Evolutionary conservation across 2,888 invertebrate species (phyloP).

Genomic region (Alentia gelatinosa): DNA sequence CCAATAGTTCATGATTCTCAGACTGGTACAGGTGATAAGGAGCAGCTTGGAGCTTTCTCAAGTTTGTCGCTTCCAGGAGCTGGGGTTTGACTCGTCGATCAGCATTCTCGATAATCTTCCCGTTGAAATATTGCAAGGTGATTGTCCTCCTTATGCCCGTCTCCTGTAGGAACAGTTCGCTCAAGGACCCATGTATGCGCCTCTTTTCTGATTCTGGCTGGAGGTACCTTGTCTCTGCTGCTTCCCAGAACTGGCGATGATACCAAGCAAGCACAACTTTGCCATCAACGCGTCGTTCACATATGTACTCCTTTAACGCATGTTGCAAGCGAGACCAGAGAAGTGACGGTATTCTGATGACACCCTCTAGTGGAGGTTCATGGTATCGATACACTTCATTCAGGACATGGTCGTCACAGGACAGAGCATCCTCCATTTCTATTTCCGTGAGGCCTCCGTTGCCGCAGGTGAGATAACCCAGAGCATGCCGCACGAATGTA

Average conservation of each 20-base stretch:
- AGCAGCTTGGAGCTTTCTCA: conserved; percentile 62
- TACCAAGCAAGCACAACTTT: conserved; percentile 73
- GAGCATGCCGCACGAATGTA: conserved; percentile 61
- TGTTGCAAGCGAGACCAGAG: conserved; percentile 70
- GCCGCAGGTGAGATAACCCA: conserved; percentile 67
- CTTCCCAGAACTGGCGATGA: conserved; percentile 70
- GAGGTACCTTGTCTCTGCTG: conserved; percentile 67
- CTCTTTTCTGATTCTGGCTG: background rate
- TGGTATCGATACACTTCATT: conserved; percentile 68
- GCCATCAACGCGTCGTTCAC: conserved; percentile 69
- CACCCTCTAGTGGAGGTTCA: conserved; percentile 66
- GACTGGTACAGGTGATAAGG: conserved; percentile 63
- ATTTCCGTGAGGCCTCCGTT: conserved; percentile 64
- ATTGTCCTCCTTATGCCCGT: conserved; percentile 61
- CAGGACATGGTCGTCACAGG: conserved; percentile 67
- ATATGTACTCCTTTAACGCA: conserved; percentile 69
- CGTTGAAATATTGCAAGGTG: conserved; percentile 58
- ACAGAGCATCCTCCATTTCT: conserved; percentile 67
- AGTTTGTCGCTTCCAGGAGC: conserved; percentile 57
- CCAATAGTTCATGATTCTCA: conserved; percentile 32
- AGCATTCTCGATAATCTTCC: conserved; percentile 61
- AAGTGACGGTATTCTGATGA: conserved; percentile 67
- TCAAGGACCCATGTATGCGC: conserved; percentile 56
- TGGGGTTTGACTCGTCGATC: conserved; percentile 63
- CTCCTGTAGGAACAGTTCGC: conserved; percentile 61